Evolutionary conservation across 2,113 vertebrate species (phyloP), one percentile per base, ranked within the genome.

Genomic region (Colinus virginianus): DNA sequence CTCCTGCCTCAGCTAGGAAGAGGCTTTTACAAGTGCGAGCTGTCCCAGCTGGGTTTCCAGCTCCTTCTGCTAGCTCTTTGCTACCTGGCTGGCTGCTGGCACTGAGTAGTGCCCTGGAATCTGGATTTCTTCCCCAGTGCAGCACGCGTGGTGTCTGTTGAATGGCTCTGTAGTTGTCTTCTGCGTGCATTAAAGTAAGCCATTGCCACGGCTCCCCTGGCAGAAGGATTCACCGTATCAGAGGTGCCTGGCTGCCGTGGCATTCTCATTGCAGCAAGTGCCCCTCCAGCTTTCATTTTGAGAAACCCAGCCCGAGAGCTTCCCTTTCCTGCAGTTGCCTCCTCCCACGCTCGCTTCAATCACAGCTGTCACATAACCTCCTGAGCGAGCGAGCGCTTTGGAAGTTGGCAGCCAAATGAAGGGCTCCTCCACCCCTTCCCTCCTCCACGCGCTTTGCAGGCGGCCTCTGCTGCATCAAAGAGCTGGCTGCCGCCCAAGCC

Each of bases 361-460:
- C 81, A 79, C 43, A 94, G 75, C 93, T 92, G 83, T 88, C 88
- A 93, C 82, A 71, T 90, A 93, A 66, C 80, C 95, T 93, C 87
- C 84, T 1, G 69, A 96, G 90, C 79, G 12, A 95, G 91, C 30
- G 55, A 94, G 79, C 3, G 16, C 93, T 95, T 95, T 91, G 89
- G 67, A 96, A 95, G 89, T 70, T 93, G 95, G 95, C 95, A 96
- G 95, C 90, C 91, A 93, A 94, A 93, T 96, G 91, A 96, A 96
- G 96, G 89, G 93, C 91, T 91, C 87, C 89, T 96, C 95, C 96
- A 88, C 94, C 93, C 85, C 90, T 88, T 95, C 93, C 91, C 67
- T 87, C 90, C 95, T 92, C 86, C 82, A 70, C 82, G 94, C 42
- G 93, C 92, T 96, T 81, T 94, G 95, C 95, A 92, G 84, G 95